Evolutionary conservation across 2,888 invertebrate genomes (phyloP).

Genomic region (Reticulitermes lucifugus): DNA sequence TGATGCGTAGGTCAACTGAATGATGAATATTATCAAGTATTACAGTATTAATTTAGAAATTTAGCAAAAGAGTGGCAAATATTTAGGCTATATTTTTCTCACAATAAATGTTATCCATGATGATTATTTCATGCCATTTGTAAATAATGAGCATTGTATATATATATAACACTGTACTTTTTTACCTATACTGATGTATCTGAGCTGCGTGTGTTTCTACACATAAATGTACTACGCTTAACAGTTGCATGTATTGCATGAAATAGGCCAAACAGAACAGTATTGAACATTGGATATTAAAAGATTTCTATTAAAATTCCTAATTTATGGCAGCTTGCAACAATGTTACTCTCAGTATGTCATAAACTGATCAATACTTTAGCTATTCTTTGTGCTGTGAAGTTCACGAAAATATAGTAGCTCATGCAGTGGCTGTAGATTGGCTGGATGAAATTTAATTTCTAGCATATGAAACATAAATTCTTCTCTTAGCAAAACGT

Average conservation of each 20-base stretch:
- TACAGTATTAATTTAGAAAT: constrained; percentile 32
- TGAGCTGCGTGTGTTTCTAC: constrained; percentile 22
- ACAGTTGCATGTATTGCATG: neutral
- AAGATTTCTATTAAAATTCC: too few species aligned
- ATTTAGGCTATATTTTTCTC: constrained; percentile 40
- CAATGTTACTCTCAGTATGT: too few species aligned
- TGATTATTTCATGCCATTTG: constrained; percentile 29
- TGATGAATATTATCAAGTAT: constrained; percentile 34
- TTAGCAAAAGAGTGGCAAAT: constrained; percentile 15
- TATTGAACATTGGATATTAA: neutral
- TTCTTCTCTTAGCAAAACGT: too few species aligned
- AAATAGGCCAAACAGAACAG: neutral
- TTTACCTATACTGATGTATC: constrained; percentile 25
- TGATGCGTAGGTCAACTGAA: neutral
- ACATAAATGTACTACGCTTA: constrained; percentile 29
- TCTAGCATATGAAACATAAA: too few species aligned
- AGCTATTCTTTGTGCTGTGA: too few species aligned
- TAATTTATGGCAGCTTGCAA: too few species aligned
- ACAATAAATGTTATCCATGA: constrained; percentile 36
- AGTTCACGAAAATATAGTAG: too few species aligned
- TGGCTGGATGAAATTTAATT: too few species aligned
- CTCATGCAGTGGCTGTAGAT: too few species aligned
- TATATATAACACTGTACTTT: constrained; percentile 32
- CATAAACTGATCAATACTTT: too few species aligned
- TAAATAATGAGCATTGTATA: constrained; percentile 11